Evolutionary conservation across 2,888 invertebrate species (phyloP), one percentile per base, ranked within the genome.

Genomic region (Agriopis marginaria): DNA sequence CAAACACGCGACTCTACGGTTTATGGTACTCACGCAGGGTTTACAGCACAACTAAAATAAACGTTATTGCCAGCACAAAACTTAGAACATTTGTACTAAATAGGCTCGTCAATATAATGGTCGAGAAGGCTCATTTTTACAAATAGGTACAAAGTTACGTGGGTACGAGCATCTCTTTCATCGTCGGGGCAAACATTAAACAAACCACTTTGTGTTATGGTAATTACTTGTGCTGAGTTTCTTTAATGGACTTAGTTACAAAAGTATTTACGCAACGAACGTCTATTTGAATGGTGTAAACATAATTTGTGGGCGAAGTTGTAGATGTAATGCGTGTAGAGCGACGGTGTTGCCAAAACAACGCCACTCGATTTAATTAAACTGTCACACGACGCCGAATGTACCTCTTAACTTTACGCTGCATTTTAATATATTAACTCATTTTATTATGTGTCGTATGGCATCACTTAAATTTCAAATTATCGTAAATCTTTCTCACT

Each of bases 221-320:
- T 89, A 90, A 91, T 91, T 87, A 87, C 86, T 89, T 86, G 84
- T 79, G 81, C 84, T 82, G 86, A 89, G 87, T 90, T 90, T 85
- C 86, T 88, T 86, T 90, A 91, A 92, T 90, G 90, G 91, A 88
- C 82, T 86, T 82, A 91, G 88, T 91, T 92, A 80, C 85, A 86
- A 86, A 90, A 91, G 89, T 90, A 90, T 91, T 89, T 88, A 88
- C 86, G 85, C 88, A 89, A 84, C 80, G 81, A 86, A 86, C 86
- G 88, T 88, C 88, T 89, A 92, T 91, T 89, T 87, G 87, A 91
- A 90, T 89, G 89, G 89, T 89, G 91, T 89, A 91, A 90, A 92
- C 87, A 87, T 90, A 89, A 92, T 91, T 92, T 92, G 91, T 91
- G 88, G 89, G 82, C 80, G 84, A 92, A 92, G 87, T 92, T 92